A percentile compares a stretch with the other conserved stretches of the same genome.
Evolutionary conservation across 2,113 vertebrate species (phyloP).

Genomic region (Silurus meridionalis): DNA sequence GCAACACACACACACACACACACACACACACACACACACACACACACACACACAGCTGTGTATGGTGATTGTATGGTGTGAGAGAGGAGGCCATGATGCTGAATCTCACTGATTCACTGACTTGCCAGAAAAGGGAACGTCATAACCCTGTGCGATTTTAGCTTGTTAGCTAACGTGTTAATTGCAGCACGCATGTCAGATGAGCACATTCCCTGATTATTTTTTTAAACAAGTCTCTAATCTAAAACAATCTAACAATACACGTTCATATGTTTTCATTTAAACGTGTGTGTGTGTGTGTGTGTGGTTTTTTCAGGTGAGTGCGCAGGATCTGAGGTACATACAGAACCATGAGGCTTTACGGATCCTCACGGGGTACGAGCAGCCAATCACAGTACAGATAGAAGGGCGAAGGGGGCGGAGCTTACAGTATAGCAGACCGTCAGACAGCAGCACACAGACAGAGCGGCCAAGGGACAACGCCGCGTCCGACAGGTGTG

Average conservation of each 20-base stretch:
- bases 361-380: conserved; percentile 70
- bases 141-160: too few species aligned
- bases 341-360: conserved; percentile 73
- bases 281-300: background rate
- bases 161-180: background rate
- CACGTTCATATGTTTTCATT: background rate
- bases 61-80: background rate
- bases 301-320: conserved; percentile 55
- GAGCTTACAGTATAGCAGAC: conserved; percentile 51
- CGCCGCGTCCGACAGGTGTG: conserved; percentile 63
- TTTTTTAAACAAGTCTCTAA: too few species aligned
- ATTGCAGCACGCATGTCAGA: background rate
- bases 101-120: too few species aligned
- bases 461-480: conserved; percentile 69
- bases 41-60: too few species aligned
- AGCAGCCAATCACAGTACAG: conserved; percentile 76
- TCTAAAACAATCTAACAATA: too few species aligned
- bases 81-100: too few species aligned
- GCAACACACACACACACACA: too few species aligned
- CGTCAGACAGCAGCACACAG: conserved; percentile 60
- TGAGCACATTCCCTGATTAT: too few species aligned
- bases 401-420: conserved; percentile 69
- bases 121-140: background rate
- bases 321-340: conserved; percentile 67
- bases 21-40: too few species aligned